Base-by-base conservation (phyloP, 2,113 vertebrate species). In the Muntiacus reevesi region DNA sequence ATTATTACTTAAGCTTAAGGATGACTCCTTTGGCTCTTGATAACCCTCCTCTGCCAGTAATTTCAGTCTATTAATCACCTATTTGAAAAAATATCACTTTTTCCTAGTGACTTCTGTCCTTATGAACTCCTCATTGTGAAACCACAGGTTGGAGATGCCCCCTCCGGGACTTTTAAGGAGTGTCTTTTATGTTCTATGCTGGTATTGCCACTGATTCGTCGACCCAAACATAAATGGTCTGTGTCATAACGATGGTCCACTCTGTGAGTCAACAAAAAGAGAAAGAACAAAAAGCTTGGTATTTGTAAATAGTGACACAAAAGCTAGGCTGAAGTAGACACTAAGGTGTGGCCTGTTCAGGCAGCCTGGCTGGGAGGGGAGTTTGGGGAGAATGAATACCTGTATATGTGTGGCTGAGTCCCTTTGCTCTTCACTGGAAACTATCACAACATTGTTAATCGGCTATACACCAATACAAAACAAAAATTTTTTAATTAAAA, bases 61-160 rank as follows among this genome's bases (percentile, higher is more conserved):
- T 43, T 94, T 96, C 50, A 55, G 50, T 76, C 85, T 97, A 57
- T 96, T 94, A 96, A 95, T 97, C 96, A 97, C 30, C 95, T 90
- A 55, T 74, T 96, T 21, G 43, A 90, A 97, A 93, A 57, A 84
- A 60, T 52, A 78, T 40, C 47, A 81, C 50, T 50, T 79, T 40
- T 84, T 55, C 36, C 78, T 52, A 83, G 25, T 81, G 78, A 55
- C 47, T 84, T 78, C 27, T 64, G 45, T n/a, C 74, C 64, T 52
- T 74, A 50, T 30, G 71, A 62, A 82, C 89, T 76, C 76, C 74
- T 86, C 74, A 30, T 92, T 87, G 60, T 25, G 62, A 96, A 96
- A 95, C 36, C 28, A 2, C 50, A 92, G 60, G 40, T 92, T 89
- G 90, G 60, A 11, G 19, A 52, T 15, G 40, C 54, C 25, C 82